These are phyloP conservation scores for Phalloptychus januarius DNA, from an alignment of 2,797 vertebrate genomes.

Conservation along the genomic window DNA sequence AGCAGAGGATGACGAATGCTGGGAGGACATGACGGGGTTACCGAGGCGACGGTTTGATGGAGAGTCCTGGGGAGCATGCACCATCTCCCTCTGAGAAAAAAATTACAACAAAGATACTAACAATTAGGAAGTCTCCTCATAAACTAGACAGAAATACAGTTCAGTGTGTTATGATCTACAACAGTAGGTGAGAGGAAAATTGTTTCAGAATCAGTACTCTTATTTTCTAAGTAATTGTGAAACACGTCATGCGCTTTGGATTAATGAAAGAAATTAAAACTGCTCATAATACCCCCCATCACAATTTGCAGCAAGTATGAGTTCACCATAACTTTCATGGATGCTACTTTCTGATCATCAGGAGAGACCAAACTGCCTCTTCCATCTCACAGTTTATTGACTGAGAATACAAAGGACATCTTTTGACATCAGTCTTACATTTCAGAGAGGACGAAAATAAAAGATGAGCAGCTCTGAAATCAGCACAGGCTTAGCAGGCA, in stretches of 20 bases:
- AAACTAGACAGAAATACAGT: neutral
- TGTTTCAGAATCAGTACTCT: neutral
- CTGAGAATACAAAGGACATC: slow-evolving; percentile 31
- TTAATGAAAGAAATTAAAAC: neutral
- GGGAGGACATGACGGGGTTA: slow-evolving; percentile 81
- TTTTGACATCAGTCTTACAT: slow-evolving; percentile 36
- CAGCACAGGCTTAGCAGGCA: neutral
- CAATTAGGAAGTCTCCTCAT: neutral
- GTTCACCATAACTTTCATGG: neutral
- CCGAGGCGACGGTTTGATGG: slow-evolving; percentile 91
- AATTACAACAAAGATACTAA: neutral
- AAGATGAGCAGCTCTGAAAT: slow-evolving; percentile 10
- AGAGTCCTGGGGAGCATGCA: slow-evolving; percentile 93
- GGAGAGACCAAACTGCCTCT: slow-evolving; percentile 28
- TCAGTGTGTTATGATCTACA: neutral
- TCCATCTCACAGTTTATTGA: slow-evolving; percentile 44
- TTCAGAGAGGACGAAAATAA: slow-evolving; percentile 24
- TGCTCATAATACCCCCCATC: neutral
- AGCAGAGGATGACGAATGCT: slow-evolving; percentile 82
- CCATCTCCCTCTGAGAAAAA: slow-evolving; percentile 89
- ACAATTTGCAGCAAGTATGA: neutral
- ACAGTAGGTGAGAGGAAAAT: neutral
- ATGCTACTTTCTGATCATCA: slow-evolving; percentile 20
- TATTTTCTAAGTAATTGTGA: neutral
- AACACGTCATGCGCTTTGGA: neutral